Percentiles rank a stretch among this genome's conserved stretches.
Conservation (phyloP, 92 coral and sea anemone species). For the Montipora capitata region DNA sequence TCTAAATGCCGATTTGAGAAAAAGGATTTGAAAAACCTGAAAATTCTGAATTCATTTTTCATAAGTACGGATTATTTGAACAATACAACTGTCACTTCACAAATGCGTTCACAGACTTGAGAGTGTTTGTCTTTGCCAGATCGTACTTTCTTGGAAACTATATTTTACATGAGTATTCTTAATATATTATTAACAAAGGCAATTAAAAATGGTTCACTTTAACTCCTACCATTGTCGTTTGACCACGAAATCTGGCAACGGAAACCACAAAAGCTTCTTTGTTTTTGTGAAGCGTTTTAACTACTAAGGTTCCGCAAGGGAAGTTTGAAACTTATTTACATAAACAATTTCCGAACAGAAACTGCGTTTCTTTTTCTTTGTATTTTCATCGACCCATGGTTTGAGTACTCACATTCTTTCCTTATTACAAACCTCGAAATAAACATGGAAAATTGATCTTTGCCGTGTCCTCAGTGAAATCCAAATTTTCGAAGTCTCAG, state of each 20-base stretch:
- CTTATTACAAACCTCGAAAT: background rate
- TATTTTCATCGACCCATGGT: background rate
- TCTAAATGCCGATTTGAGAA: background rate
- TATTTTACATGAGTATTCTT: background rate
- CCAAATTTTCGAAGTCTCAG: no score
- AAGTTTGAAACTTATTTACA: constrained; percentile 20
- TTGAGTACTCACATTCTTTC: constrained; percentile 6
- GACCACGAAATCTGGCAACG: constrained; percentile 10
- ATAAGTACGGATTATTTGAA: no score
- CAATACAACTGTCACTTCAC: background rate
- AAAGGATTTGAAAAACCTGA: background rate
- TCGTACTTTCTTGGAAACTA: background rate
- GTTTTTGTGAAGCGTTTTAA: constrained; percentile 6
- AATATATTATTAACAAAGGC: background rate
- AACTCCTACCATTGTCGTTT: background rate
- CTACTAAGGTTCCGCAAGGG: constrained; percentile 53
- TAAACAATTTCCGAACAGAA: constrained; percentile 39
- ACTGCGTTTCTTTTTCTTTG: background rate
- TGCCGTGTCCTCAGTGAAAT: no score
- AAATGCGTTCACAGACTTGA: background rate
- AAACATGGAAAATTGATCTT: background rate
- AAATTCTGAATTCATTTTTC: no score
- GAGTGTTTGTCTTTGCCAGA: background rate
- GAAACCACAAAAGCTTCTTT: constrained; percentile 30
- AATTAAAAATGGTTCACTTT: background rate